These are phyloP conservation scores for Ornithoptera priamus DNA, from an alignment of 2,888 invertebrate genomes.

Conservation along the genomic window DNA sequence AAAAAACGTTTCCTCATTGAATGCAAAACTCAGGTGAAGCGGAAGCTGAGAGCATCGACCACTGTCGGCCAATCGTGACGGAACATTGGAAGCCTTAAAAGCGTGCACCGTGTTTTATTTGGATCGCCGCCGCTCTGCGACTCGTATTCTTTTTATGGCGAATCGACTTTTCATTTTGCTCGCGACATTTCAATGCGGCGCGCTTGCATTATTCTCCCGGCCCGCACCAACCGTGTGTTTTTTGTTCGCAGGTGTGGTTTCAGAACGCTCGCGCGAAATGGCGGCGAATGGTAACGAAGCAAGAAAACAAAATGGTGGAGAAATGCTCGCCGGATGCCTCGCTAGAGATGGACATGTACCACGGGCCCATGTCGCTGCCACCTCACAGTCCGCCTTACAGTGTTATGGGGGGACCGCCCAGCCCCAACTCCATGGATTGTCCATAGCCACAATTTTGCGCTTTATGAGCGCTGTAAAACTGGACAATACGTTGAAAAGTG, in stretches of 20 bases:
- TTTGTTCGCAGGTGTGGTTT: constrained; percentile 93
- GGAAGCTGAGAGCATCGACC: constrained; percentile 41
- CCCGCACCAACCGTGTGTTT: constrained; percentile 48
- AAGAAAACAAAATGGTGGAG: constrained; percentile 86
- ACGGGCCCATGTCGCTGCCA: constrained; percentile 83
- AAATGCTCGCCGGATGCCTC: constrained; percentile 84
- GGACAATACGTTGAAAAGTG: constrained; percentile 40
- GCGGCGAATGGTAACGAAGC: constrained; percentile 92
- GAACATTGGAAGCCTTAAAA: constrained; percentile 40
- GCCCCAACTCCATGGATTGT: constrained; percentile 87
- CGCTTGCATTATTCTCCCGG: constrained; percentile 45
- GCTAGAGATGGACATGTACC: constrained; percentile 83
- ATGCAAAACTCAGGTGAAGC: constrained; percentile 33
- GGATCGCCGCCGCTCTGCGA: constrained; percentile 44
- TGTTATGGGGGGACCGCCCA: constrained; percentile 83
- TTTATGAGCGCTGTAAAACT: constrained; percentile 59
- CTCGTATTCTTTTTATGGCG: constrained; percentile 47
- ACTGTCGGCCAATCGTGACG: constrained; percentile 35
- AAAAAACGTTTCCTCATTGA: constrained; percentile 51
- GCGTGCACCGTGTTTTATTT: constrained; percentile 37
- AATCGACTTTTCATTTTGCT: constrained; percentile 50
- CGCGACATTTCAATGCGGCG: constrained; percentile 45
- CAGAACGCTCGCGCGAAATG: constrained; percentile 97
- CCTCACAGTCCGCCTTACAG: constrained; percentile 86
- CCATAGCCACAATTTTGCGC: constrained; percentile 81